These are phyloP conservation scores for Eupithecia exiguata DNA, from an alignment of 2,888 invertebrate species.

Conservation along the genomic window DNA sequence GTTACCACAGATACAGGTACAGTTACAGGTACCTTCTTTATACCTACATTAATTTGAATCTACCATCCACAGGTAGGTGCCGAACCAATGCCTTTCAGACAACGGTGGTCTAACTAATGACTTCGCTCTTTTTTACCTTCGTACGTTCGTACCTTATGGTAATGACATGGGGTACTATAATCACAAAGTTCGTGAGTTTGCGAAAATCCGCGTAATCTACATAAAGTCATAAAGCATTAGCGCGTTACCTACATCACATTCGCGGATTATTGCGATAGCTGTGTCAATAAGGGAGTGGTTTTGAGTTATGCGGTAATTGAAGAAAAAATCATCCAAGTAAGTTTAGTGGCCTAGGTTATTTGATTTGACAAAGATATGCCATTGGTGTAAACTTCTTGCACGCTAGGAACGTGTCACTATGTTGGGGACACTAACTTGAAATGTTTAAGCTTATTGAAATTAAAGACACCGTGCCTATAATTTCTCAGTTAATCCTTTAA, in stretches of 20 bases:
- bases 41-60: too few relatives aligned
- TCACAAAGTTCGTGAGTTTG: slow-evolving; percentile 39
- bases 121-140: slow-evolving; percentile 10
- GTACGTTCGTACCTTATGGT: slow-evolving; percentile 31
- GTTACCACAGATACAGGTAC: too few relatives aligned
- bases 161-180: slow-evolving; percentile 33
- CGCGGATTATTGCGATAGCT: slow-evolving; percentile 21
- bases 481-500: not conserved
- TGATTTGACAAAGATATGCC: not conserved
- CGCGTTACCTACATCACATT: slow-evolving; percentile 33
- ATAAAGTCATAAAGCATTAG: slow-evolving; percentile 49
- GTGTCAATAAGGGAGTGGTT: slow-evolving; percentile 11
- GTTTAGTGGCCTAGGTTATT: not conserved
- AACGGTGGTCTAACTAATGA: not conserved
- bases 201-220: slow-evolving; percentile 48
- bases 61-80: not conserved
- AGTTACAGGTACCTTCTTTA: too few relatives aligned
- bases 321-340: not conserved
- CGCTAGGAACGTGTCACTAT: not conserved
- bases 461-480: not conserved
- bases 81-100: not conserved
- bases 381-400: not conserved
- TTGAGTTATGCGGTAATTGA: not conserved
- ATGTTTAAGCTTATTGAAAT: not conserved
- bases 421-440: too few relatives aligned